Evolutionary conservation across 53 echinoderm and acorn worm genomes (phyloP), one percentile per base, ranked within the genome.

Genomic region (Holothuria leucospilota): DNA sequence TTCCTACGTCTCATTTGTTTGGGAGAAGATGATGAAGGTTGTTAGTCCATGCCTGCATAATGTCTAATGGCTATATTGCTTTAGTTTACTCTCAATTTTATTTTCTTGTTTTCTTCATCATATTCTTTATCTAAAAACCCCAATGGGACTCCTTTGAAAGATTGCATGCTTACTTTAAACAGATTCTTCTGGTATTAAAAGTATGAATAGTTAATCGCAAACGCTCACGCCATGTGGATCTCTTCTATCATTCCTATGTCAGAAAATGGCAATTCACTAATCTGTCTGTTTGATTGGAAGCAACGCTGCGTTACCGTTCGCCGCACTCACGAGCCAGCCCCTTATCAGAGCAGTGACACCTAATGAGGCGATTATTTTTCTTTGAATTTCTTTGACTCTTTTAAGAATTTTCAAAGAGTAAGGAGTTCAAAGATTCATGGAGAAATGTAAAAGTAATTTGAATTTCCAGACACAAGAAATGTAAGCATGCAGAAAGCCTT

Each of bases 111-210:
- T 29, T 59, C 42, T 40, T 40, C 20, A 20, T 74, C 41, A 10
- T 49, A 6, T 74, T 42, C 41, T 51, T 77, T 77, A 41, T 77
- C 51, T 77, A 80, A 80, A 61, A 80, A 61, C 80, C 80, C 80
- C 80, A 13, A 39, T 61, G 80, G 80, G 80, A 80, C 80, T 39
- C 59, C 80, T 61, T 30, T 80, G 80, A 80, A 61, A 80, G 80
- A 80, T 80, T 80, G 80, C 80, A 61, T 80, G 59, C 80, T 80
- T 80, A 61, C 80, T 80, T 60, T 80, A 80, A 80, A 80, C 80
- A 80, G 80, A 80, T 80, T 80, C 80, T 80, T 80, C 59, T 61
- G 34, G 80, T 80, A 80, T 80, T 80, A 80, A 56, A 59, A 29
- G 61, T 80, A 80, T 80, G 80, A 80, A 80, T 80, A 80, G 80